Conservation (phyloP, 2,113 vertebrate species). For the Orycteropus afer region DNA sequence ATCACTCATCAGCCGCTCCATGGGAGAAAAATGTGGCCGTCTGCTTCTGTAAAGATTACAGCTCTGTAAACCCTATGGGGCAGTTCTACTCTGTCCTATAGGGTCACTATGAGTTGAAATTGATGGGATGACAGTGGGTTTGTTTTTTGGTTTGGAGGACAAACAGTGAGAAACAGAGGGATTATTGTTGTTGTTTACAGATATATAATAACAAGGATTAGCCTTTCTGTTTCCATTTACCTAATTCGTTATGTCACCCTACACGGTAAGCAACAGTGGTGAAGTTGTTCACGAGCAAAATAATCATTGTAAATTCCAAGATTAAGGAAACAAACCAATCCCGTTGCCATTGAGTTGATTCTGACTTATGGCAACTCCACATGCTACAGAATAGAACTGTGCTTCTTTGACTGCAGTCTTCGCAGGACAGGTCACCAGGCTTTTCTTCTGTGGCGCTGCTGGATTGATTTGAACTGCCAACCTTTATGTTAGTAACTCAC, state of each 20-base stretch:
- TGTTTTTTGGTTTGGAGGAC: too few species aligned
- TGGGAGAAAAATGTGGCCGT: too few species aligned
- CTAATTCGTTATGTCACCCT: neutral
- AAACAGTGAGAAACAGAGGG: neutral
- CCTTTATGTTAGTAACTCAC: neutral
- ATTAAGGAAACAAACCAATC: neutral
- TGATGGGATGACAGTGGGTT: too few species aligned
- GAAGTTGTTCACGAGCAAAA: constrained; percentile 15
- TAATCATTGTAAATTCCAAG: constrained; percentile 15
- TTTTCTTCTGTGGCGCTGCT: neutral
- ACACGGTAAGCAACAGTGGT: neutral
- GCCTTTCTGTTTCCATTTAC: neutral
- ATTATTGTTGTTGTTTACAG: constrained; percentile 37
- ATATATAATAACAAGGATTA: neutral
- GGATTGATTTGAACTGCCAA: neutral
- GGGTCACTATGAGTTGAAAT: too few species aligned
- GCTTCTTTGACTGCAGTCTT: neutral
- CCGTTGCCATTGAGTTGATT: neutral
- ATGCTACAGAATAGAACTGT: neutral
- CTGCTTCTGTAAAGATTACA: too few species aligned
- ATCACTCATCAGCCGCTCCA: too few species aligned
- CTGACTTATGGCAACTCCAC: neutral
- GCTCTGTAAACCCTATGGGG: too few species aligned
- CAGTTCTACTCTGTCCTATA: too few species aligned
- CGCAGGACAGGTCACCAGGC: neutral